Conservation (phyloP, 2,888 invertebrate species). For the Pyrrhosoma nymphula region DNA sequence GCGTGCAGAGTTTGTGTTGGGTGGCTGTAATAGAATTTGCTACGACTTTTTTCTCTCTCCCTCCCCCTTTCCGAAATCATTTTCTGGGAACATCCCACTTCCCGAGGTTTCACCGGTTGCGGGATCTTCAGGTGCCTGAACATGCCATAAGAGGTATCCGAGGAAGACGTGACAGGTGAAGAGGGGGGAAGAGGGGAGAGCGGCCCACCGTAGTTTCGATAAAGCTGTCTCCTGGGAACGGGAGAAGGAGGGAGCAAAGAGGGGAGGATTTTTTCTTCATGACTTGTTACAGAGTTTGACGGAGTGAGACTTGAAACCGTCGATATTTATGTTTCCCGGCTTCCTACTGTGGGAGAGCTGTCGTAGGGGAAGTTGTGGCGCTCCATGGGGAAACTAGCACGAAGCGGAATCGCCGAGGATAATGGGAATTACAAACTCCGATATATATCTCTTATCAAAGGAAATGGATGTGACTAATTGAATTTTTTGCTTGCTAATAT, state of each 20-base stretch:
- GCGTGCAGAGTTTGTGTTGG: too few relatives aligned
- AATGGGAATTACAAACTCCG: too few relatives aligned
- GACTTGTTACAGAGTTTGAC: neutral
- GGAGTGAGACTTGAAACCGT: conserved; percentile 22
- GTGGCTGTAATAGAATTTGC: neutral
- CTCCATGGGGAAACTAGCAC: neutral
- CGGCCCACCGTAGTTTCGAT: neutral
- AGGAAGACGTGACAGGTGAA: conserved; percentile 7
- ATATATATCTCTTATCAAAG: too few relatives aligned
- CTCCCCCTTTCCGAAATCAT: neutral
- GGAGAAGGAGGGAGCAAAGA: neutral
- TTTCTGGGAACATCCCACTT: neutral
- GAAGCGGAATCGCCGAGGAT: too few relatives aligned
- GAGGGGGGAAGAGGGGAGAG: neutral
- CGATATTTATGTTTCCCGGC: neutral
- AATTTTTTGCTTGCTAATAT: too few relatives aligned
- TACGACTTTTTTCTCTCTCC: neutral
- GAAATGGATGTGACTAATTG: too few relatives aligned
- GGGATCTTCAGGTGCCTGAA: neutral
- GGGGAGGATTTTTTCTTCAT: neutral
- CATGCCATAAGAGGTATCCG: neutral
- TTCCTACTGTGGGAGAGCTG: neutral
- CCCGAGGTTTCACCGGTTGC: neutral
- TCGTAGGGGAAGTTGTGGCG: neutral
- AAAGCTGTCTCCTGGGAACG: neutral